phyloP scores from a whole-genome alignment of 2,797 vertebrate species.

The Ctenopoma multispine region DNA sequence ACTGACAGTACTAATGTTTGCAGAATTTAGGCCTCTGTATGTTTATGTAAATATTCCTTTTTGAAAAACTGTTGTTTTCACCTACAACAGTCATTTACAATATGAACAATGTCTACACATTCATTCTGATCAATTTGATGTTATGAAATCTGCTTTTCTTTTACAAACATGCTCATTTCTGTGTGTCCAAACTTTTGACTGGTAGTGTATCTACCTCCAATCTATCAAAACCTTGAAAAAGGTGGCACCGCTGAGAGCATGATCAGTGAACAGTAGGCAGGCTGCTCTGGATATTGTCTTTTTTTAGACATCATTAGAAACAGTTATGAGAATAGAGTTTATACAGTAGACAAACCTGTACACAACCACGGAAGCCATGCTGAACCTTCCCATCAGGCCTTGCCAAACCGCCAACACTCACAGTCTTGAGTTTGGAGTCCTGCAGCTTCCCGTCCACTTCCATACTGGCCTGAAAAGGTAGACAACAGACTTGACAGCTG shows the following conservation, averaged over 20 bases:
- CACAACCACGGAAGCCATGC: slow-evolving; percentile 91
- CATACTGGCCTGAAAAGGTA: slow-evolving; percentile 80
- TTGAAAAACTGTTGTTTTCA: too few species aligned
- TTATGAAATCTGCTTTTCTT: too few species aligned
- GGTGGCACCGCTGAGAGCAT: too few species aligned
- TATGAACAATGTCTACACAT: too few species aligned
- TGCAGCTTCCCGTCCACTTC: slow-evolving; percentile 88
- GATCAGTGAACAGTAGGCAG: background rate
- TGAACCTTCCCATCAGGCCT: slow-evolving; percentile 81
- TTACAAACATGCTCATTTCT: too few species aligned
- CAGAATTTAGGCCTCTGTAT: too few species aligned
- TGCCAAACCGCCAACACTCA: slow-evolving; percentile 88
- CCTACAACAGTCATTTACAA: too few species aligned
- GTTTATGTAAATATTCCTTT: too few species aligned
- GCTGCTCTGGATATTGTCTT: background rate
- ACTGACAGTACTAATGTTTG: too few species aligned
- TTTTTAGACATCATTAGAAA: background rate
- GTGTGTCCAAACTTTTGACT: too few species aligned
- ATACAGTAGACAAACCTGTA: slow-evolving; percentile 85
- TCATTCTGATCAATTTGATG: too few species aligned
- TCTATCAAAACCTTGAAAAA: too few species aligned
- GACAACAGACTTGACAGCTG: background rate
- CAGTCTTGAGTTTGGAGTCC: slow-evolving; percentile 85
- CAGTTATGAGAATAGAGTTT: background rate
- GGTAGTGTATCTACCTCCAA: background rate